These are phyloP conservation scores for Dryobota labecula DNA, from an alignment of 2,888 invertebrate genomes.

Conservation along the genomic window DNA sequence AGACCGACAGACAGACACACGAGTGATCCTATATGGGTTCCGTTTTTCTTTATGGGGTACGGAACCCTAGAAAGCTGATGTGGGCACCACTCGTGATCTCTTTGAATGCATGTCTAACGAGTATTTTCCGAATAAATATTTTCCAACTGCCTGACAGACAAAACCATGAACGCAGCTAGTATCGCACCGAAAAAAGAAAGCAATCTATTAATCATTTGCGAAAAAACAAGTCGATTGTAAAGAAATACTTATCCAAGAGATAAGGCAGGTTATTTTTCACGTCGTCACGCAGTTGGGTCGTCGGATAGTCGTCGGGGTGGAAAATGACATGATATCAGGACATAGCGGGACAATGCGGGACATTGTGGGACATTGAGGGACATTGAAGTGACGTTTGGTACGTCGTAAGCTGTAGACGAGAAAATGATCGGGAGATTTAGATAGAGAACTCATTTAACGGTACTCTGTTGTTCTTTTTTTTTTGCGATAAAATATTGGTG, in stretches of 20 bases:
- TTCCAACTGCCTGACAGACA: not conserved
- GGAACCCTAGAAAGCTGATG: too few relatives aligned
- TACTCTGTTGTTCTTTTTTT: constrained; percentile 24
- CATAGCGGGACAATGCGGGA: constrained; percentile 37
- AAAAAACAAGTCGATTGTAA: constrained; percentile 64
- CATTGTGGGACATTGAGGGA: constrained; percentile 38
- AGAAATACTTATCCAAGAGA: constrained; percentile 63
- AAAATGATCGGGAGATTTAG: constrained; percentile 59
- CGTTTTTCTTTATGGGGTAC: too few relatives aligned
- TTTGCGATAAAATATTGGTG: constrained; percentile 5
- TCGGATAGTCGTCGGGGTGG: constrained; percentile 51
- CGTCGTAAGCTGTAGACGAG: constrained; percentile 51
- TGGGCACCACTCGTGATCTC: not conserved
- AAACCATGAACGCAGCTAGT: not conserved
- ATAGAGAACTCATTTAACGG: constrained; percentile 34
- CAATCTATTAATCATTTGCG: constrained; percentile 62
- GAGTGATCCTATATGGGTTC: too few relatives aligned
- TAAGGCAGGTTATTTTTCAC: constrained; percentile 65
- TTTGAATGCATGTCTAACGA: not conserved
- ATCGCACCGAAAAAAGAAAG: constrained; percentile 9
- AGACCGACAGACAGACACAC: too few relatives aligned
- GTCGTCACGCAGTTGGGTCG: constrained; percentile 50
- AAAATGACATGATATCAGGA: constrained; percentile 64
- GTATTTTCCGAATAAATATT: not conserved
- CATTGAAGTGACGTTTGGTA: constrained; percentile 37